Base-by-base conservation (phyloP, 2,113 vertebrate genomes). In the Myotis brandtii region DNA sequence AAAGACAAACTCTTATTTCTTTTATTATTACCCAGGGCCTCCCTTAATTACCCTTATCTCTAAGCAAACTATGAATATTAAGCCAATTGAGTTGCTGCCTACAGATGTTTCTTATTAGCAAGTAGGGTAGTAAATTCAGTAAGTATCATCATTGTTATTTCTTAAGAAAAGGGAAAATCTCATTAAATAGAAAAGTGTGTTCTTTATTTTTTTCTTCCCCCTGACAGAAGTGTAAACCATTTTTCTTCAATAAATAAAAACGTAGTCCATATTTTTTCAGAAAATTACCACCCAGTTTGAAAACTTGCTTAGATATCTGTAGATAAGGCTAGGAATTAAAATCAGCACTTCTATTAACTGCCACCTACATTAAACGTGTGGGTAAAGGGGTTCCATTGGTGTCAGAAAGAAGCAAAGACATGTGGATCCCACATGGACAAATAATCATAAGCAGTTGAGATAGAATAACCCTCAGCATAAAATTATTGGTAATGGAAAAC, bases 201-300 rank as follows among this genome's bases (percentile, higher is more conserved):
- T 73, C 43, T 93, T 82, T 72, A 50, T 34, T 88, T n/a, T 75
- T 85, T n/a, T 73, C 18, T 69, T 56, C 79, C 62, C 30, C n/a
- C 8, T 30, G 23, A 62, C 2, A 87, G 21, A 56, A 30, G 27
- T n/a, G 5, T 73, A 69, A 93, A 59, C 37, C 8, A 52, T 56
- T 85, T 81, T 86, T 94, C 77, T 80, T 93, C 16, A 92, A 59
- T 75, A 93, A 59, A 27, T 75, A 11, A 93, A 86, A 59, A 86
- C 14, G 14, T 40, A 62, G 48, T 9, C 32, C 27, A 40, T 64
- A 52, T 48, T 70, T 21, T n/a, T 92, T 40, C 82, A 48, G 40
- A 43, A 72, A 54, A 84, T 72, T 37, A 59, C 5, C 23, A 40
- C 18, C 23, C 5, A 40, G 0, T 91, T 92, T 92, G 25, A 62